These are phyloP conservation scores for Fistularia tabacaria DNA, from an alignment of 2,797 vertebrate genomes.

Conservation along the genomic window DNA sequence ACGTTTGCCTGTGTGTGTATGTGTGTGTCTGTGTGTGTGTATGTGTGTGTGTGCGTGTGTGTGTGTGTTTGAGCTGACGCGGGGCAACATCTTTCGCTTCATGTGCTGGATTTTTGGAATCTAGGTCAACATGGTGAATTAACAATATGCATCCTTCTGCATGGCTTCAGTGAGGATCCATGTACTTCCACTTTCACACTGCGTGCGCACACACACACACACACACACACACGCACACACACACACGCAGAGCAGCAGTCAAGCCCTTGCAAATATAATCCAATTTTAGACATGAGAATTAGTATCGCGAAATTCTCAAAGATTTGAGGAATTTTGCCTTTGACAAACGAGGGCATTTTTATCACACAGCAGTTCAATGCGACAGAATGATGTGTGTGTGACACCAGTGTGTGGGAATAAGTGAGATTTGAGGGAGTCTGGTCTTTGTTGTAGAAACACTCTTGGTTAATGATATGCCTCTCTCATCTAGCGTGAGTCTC, in stretches of 20 bases:
- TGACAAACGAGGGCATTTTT: slow-evolving; percentile 53
- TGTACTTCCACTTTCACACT: slow-evolving; percentile 1
- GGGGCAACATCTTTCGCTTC: slow-evolving; percentile 31
- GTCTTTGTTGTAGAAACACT: slow-evolving; percentile 66
- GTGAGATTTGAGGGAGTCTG: slow-evolving; percentile 60
- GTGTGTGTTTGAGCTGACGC: slow-evolving; percentile 17
- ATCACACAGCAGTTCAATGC: slow-evolving; percentile 37
- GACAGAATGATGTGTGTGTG: slow-evolving; percentile 41
- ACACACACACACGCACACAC: slow-evolving; percentile 16
- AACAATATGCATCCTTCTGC: slow-evolving; percentile 60
- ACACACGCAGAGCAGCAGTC: slow-evolving; percentile 12
- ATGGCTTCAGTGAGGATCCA: slow-evolving; percentile 47
- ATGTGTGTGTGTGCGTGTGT: no score
- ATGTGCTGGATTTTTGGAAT: slow-evolving; percentile 49
- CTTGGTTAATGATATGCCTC: slow-evolving; percentile 65
- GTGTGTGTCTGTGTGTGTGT: no score
- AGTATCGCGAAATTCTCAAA: slow-evolving; percentile 36
- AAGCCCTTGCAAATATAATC: slow-evolving; percentile 36
- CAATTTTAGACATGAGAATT: slow-evolving; percentile 50
- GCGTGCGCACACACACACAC: no score
- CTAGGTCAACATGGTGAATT: slow-evolving; percentile 69
- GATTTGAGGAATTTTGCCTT: slow-evolving; percentile 39
- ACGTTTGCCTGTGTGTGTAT: slow-evolving; percentile 1
- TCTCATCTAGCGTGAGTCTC: slow-evolving; percentile 49
- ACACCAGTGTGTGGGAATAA: slow-evolving; percentile 52